Evolutionary conservation across 2,888 invertebrate species (phyloP).

Genomic region (Lissonota sp.): DNA sequence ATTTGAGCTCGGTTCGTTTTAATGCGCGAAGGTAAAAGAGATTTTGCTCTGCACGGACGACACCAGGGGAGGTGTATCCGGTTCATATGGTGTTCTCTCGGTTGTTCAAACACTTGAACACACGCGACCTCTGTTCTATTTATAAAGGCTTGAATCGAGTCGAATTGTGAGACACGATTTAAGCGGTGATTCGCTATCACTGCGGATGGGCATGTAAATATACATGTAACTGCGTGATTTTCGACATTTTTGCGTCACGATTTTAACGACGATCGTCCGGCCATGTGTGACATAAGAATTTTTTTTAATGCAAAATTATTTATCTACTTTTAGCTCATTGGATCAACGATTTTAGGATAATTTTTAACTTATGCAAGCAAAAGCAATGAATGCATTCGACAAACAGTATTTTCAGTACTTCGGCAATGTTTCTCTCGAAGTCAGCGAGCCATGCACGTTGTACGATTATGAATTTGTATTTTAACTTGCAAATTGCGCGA

Average conservation of each 20-base stretch:
- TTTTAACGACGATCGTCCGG: too few species aligned
- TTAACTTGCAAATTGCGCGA: neutral
- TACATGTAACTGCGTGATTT: neutral
- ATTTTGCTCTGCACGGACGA: neutral
- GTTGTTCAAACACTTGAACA: too few species aligned
- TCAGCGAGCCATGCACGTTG: slow-evolving; percentile 40
- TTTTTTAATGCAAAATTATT: too few species aligned
- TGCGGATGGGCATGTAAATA: neutral
- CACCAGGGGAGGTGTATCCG: neutral
- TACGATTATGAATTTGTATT: neutral
- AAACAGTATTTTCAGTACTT: neutral
- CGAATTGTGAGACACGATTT: slow-evolving; percentile 38
- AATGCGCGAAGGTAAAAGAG: slow-evolving; percentile 1
- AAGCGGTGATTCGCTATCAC: slow-evolving; percentile 28
- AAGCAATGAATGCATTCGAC: slow-evolving; percentile 5
- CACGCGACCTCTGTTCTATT: slow-evolving; percentile 31
- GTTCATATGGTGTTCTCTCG: too few species aligned
- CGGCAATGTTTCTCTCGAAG: slow-evolving; percentile 27
- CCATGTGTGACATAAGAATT: too few species aligned
- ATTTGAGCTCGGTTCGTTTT: neutral
- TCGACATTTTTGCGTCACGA: too few species aligned
- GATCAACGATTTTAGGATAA: neutral
- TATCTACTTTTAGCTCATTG: neutral
- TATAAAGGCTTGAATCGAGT: slow-evolving; percentile 48
- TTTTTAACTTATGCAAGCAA: slow-evolving; percentile 16